phyloP scores from a whole-genome alignment of 2,113 vertebrate genomes.

The Columbina picui region DNA sequence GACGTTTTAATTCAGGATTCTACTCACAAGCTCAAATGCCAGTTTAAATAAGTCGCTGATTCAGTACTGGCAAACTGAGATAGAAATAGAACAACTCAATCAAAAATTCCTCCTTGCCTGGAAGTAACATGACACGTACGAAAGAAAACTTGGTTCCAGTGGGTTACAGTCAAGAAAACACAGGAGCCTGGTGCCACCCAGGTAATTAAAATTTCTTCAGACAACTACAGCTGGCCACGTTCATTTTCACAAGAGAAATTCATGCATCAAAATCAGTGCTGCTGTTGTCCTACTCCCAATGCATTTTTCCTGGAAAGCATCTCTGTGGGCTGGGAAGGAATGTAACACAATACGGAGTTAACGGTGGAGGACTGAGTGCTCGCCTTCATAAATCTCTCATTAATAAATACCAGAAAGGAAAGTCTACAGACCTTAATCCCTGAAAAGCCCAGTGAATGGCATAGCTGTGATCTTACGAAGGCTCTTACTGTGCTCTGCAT shows the following conservation, averaged over 20 bases:
- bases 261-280: not conserved
- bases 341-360: not conserved
- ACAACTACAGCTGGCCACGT: not conserved
- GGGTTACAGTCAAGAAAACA: rapidly evolving
- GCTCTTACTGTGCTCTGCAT: rapidly evolving
- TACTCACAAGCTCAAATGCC: not conserved
- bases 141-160: not conserved
- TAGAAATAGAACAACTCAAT: not conserved
- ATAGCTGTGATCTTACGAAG: not conserved
- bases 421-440: not conserved
- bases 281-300: not conserved
- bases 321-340: not conserved
- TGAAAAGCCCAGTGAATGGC: not conserved
- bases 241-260: not conserved
- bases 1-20: not conserved
- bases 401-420: not conserved
- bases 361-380: not conserved
- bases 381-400: not conserved
- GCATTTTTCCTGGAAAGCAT: not conserved
- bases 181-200: not conserved
- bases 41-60: not conserved
- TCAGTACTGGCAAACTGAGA: not conserved
- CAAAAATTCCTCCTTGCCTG: not conserved
- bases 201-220: not conserved
- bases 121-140: not conserved